Evolutionary conservation across 2,797 vertebrate genomes (phyloP), one percentile per base, ranked within the genome.

Genomic region (Coregonus sp.): DNA sequence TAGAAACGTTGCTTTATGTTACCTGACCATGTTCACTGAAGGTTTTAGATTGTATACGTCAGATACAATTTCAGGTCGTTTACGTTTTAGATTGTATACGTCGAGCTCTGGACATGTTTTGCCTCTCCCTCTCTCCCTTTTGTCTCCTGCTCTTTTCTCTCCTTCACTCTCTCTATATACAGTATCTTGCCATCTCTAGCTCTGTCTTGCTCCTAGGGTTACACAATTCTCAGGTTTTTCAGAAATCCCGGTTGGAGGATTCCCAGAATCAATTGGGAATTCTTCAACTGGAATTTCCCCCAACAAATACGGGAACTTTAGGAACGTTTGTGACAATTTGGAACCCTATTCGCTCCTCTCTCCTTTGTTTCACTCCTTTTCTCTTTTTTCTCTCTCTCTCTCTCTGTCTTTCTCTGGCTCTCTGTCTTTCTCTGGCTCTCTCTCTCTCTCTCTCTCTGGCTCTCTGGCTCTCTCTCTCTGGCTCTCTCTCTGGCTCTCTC

Each of bases 141-240:
- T 78, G 35, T 47, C 56, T 52, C 50, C 31, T 51, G 20, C 76
- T 80, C 75, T 74, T 74, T 68, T 82, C 79, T 72, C 69, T 51
- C 76, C 25, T 68, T 72, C 70, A 75, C 75, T 70, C 76, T 71
- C 72, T 83, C 76, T 66, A 5, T 31, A 5, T 50, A 33, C 67
- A 51, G 25, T 25, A 18, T 54, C 51, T 68, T 15, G 37, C 59
- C 14, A 5, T 69, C 56, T 59, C 50, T 72, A 20, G 37, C 85
- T 54, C 72, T 15, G 47, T 14, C 40, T 56, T 7, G 33, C 40
- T 50, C 63, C 94, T 95, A 94, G 69, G 93, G 96, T 81, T 98
- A 97, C 97, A 61, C 3, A 11, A 5, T 20, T 18, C 18, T 20
- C 56, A 59, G 56, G 59, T 61, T 61, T 61, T 61, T 61, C 18